Evolutionary conservation across 2,797 vertebrate species (phyloP).

Genomic region (Gallinago nigripennis): DNA sequence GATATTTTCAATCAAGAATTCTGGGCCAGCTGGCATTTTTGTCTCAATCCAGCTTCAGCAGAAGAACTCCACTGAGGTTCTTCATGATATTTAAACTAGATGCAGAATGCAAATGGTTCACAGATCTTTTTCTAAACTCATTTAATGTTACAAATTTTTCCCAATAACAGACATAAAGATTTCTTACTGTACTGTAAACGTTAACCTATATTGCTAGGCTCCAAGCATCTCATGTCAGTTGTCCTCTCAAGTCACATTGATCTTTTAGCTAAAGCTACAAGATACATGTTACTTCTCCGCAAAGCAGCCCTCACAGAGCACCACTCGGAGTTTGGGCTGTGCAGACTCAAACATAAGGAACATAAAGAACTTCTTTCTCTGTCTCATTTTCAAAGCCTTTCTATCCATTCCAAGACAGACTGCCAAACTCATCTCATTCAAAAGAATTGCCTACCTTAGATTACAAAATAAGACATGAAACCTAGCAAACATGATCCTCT

Average conservation of each 20-base stretch:
- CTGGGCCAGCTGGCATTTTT: background rate
- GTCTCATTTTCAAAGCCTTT: background rate
- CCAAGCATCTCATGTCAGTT: background rate
- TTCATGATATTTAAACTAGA: background rate
- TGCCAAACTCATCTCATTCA: background rate
- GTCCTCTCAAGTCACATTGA: rapidly evolving
- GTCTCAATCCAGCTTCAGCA: background rate
- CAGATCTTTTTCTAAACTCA: background rate
- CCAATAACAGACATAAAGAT: background rate
- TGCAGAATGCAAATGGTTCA: background rate
- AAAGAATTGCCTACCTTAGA: background rate
- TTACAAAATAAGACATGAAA: background rate
- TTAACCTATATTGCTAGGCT: background rate
- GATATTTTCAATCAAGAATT: background rate
- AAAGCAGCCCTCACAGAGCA: background rate
- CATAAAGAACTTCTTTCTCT: background rate
- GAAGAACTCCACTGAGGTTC: background rate
- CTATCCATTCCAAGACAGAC: background rate
- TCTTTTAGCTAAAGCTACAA: background rate
- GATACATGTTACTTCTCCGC: background rate
- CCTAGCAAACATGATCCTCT: rapidly evolving
- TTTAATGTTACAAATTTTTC: background rate
- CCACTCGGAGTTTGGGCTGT: background rate
- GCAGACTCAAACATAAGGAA: background rate
- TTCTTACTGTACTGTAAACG: background rate